Evolutionary conservation across 2,888 invertebrate species (phyloP).

Genomic region (Orgyia antiqua): DNA sequence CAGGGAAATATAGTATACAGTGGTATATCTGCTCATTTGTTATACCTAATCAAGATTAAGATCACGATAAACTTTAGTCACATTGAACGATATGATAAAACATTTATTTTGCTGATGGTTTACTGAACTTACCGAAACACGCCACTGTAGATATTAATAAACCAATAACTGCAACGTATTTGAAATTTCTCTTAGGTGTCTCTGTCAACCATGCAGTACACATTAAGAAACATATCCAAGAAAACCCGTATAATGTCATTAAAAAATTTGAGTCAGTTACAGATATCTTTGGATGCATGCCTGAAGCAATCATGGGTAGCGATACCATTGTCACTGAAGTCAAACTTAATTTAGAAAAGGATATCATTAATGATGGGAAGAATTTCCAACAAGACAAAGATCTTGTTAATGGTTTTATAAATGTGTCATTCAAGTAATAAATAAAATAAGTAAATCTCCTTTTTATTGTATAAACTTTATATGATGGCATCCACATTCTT

Average conservation of each 20-base stretch:
- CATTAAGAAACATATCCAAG: conserved; percentile 68
- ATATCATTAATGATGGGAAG: conserved; percentile 62
- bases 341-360: conserved; percentile 53
- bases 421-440: conserved; percentile 63
- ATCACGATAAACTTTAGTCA: too few relatives aligned
- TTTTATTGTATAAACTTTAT: conserved; percentile 57
- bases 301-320: conserved; percentile 55
- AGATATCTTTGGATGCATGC: conserved; percentile 54
- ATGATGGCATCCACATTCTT: conserved; percentile 62
- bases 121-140: conserved; percentile 52
- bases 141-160: conserved; percentile 51
- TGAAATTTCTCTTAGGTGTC: conserved; percentile 65
- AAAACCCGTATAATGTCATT: conserved; percentile 62
- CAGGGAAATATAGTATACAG: too few relatives aligned
- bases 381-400: conserved; percentile 66
- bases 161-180: conserved; percentile 55
- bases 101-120: too few relatives aligned
- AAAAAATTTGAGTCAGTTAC: conserved; percentile 59
- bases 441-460: conserved; percentile 50
- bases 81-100: too few relatives aligned
- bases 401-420: conserved; percentile 62
- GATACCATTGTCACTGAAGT: conserved; percentile 52
- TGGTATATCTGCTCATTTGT: too few relatives aligned
- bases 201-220: conserved; percentile 65
- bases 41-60: too few relatives aligned